Conservation (phyloP, 2,888 invertebrate genomes). For the Drosophila siamana region DNA sequence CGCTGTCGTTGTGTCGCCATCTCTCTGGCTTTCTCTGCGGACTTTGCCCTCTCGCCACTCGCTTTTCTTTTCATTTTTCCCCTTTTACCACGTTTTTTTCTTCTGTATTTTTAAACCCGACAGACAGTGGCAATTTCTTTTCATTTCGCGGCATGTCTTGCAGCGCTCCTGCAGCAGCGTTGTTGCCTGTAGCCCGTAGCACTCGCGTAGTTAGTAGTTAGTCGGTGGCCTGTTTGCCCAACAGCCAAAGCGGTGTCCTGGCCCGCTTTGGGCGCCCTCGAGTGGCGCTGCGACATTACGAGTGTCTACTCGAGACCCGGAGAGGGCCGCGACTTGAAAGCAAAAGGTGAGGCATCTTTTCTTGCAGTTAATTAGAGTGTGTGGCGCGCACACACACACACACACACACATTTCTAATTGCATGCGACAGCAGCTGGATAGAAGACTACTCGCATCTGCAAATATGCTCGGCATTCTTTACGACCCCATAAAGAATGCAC, state of each 20-base stretch:
- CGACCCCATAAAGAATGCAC: slow-evolving; percentile 48
- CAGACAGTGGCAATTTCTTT: slow-evolving; percentile 78
- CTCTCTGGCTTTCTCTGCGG: slow-evolving; percentile 23
- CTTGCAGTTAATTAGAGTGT: slow-evolving; percentile 75
- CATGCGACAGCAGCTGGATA: slow-evolving; percentile 73
- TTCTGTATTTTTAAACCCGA: slow-evolving; percentile 41
- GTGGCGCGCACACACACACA: slow-evolving; percentile 31
- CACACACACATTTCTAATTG: slow-evolving; percentile 58
- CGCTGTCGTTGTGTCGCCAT: neutral
- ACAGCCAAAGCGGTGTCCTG: slow-evolving; percentile 44
- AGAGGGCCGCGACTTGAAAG: slow-evolving; percentile 30
- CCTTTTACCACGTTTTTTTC: slow-evolving; percentile 9
- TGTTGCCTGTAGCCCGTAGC: neutral
- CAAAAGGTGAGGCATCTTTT: slow-evolving; percentile 42
- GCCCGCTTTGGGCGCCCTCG: slow-evolving; percentile 52
- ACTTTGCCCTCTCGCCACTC: slow-evolving; percentile 31
- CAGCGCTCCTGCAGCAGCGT: slow-evolving; percentile 24
- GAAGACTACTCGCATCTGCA: too few relatives aligned
- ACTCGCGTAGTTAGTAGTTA: too few relatives aligned
- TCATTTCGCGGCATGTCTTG: slow-evolving; percentile 64
- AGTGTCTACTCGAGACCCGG: slow-evolving; percentile 60
- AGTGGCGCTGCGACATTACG: slow-evolving; percentile 68
- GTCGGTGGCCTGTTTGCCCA: slow-evolving; percentile 70
- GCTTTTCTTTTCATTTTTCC: slow-evolving; percentile 34
- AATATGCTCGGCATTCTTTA: slow-evolving; percentile 36